A percentile compares a stretch with the other conserved stretches of the same genome.
phyloP scores from a whole-genome alignment of 1,140 invertebrate species.

The Pinna nobilis region DNA sequence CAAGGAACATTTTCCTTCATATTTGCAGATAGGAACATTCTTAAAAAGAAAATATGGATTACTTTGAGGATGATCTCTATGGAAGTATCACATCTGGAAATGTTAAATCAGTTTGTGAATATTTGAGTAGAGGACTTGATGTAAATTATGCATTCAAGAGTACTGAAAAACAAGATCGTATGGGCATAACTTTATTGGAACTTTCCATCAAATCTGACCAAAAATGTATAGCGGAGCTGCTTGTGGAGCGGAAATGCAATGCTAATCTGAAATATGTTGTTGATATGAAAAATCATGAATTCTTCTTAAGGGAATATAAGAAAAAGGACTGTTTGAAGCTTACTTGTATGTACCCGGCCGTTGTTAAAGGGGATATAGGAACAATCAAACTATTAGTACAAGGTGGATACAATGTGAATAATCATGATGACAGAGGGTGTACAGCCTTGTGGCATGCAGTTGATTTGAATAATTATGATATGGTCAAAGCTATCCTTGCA shows the following conservation, averaged over 20 bases:
- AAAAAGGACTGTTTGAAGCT: slow-evolving; percentile 58
- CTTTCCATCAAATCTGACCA: slow-evolving; percentile 46
- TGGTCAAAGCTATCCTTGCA: slow-evolving; percentile 53
- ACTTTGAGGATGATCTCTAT: slow-evolving; percentile 59
- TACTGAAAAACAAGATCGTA: slow-evolving; percentile 41
- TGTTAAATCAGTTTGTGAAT: slow-evolving; percentile 36
- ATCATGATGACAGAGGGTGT: slow-evolving; percentile 61
- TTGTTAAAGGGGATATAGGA: slow-evolving; percentile 55
- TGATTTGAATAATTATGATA: slow-evolving; percentile 61
- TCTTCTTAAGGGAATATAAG: slow-evolving; percentile 50
- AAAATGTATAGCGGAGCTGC: slow-evolving; percentile 44
- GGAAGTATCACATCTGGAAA: slow-evolving; percentile 51
- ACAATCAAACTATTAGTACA: slow-evolving; percentile 55
- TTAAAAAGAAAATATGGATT: slow-evolving; percentile 48
- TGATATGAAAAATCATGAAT: slow-evolving; percentile 51
- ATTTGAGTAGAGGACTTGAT: slow-evolving; percentile 51
- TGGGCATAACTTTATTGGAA: slow-evolving; percentile 59
- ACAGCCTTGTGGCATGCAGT: slow-evolving; percentile 62
- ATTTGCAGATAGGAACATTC: background rate
- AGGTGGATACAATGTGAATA: slow-evolving; percentile 61
- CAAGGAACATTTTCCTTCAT: background rate
- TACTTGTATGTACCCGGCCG: slow-evolving; percentile 52
- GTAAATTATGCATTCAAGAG: slow-evolving; percentile 60
- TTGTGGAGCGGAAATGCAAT: slow-evolving; percentile 52
- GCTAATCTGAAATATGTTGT: slow-evolving; percentile 59